phyloP scores from a whole-genome alignment of 2,113 vertebrate species.

The Eurypyga helias region DNA sequence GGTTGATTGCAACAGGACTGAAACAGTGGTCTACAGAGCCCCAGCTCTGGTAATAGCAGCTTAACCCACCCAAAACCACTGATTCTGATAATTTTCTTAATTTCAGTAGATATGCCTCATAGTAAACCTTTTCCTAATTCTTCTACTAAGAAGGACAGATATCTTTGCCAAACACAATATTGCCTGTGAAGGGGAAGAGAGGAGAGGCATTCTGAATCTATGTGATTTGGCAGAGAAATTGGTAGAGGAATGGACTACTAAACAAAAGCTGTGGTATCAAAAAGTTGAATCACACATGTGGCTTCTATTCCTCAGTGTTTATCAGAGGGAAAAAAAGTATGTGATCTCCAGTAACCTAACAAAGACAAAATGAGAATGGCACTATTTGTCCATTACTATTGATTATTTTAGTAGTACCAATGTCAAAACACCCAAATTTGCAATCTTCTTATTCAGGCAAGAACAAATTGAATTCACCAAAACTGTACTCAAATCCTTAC shows the following conservation, averaged over 20 bases:
- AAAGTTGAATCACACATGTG: background rate
- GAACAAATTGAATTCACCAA: background rate
- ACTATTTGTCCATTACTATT: background rate
- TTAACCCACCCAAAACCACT: background rate
- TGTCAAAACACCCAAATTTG: background rate
- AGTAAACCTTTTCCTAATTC: background rate
- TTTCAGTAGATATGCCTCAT: background rate
- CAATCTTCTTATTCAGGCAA: background rate
- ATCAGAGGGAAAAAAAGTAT: fast-evolving
- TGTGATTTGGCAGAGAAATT: background rate
- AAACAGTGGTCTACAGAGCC: background rate
- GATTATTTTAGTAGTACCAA: background rate
- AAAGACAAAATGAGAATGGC: background rate
- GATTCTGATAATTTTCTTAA: background rate
- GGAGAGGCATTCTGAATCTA: background rate
- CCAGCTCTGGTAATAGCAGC: background rate
- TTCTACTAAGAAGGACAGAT: background rate
- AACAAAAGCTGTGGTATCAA: background rate
- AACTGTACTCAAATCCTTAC: background rate
- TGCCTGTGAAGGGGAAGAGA: background rate
- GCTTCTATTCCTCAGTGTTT: background rate
- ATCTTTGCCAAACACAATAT: background rate
- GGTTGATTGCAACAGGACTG: background rate
- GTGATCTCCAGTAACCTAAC: constrained; percentile 7
- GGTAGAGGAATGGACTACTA: background rate